Evolutionary conservation across 2,113 vertebrate genomes (phyloP).

Genomic region (Eulemur rufifrons): DNA sequence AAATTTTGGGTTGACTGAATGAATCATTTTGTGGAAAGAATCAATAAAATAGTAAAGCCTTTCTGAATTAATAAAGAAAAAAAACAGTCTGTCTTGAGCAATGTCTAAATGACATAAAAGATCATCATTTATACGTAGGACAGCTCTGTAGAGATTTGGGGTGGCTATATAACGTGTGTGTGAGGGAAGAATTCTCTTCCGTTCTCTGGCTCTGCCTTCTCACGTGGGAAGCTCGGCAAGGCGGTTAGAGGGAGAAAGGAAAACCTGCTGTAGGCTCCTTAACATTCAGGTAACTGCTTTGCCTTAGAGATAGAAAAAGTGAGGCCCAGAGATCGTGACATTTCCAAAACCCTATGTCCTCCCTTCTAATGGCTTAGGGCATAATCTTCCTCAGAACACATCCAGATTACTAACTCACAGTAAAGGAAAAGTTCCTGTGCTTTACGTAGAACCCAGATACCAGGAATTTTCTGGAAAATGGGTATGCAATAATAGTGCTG

Average conservation of each 20-base stretch:
- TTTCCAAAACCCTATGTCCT: background rate
- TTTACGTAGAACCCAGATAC: background rate
- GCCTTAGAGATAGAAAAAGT: background rate
- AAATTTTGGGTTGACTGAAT: background rate
- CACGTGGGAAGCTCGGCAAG: background rate
- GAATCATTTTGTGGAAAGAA: constrained; percentile 5
- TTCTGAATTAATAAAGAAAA: constrained; percentile 16
- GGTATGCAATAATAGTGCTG: background rate
- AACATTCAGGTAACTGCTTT: background rate
- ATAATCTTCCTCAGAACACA: background rate
- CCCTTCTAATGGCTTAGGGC: background rate
- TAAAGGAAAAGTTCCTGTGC: background rate
- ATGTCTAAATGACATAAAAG: constrained; percentile 26
- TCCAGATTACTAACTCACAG: background rate
- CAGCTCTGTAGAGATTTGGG: background rate
- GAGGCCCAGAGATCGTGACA: background rate
- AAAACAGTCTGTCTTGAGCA: background rate
- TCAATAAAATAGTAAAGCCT: background rate
- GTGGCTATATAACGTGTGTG: background rate
- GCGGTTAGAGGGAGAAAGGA: background rate
- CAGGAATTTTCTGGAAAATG: background rate
- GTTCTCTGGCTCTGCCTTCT: background rate
- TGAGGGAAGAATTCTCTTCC: background rate
- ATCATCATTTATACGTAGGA: background rate
- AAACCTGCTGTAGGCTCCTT: background rate